Conservation (phyloP, 2,888 invertebrate species). For the Plagodis pulveraria region DNA sequence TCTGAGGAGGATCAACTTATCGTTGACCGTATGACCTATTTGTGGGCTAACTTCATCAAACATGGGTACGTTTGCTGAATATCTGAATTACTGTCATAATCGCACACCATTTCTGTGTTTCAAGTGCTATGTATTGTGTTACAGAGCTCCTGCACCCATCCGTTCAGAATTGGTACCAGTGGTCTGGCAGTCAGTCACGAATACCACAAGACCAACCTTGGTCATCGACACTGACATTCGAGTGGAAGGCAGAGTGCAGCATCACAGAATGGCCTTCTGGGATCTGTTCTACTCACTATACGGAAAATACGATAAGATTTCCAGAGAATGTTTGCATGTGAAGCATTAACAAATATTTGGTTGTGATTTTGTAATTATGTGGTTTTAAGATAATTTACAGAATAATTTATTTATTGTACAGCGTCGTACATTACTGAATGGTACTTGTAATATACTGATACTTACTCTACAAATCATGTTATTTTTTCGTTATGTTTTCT, state of each 20-base stretch:
- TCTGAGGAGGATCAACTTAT: constrained; percentile 58
- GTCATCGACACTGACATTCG: constrained; percentile 62
- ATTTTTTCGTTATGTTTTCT: too few species aligned
- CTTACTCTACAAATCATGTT: too few species aligned
- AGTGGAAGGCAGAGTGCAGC: constrained; percentile 58
- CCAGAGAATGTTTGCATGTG: constrained; percentile 47
- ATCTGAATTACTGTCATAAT: too few species aligned
- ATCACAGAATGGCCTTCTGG: constrained; percentile 75
- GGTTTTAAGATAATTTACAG: too few species aligned
- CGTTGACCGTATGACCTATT: constrained; percentile 57
- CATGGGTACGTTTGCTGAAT: constrained; percentile 59
- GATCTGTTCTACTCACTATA: constrained; percentile 70
- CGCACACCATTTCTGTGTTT: background rate
- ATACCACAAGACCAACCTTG: constrained; percentile 59
- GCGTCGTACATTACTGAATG: too few species aligned
- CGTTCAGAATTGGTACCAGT: constrained; percentile 57
- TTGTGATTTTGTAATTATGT: background rate
- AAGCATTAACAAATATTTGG: constrained; percentile 6
- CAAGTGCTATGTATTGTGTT: constrained; percentile 1
- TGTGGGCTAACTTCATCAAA: constrained; percentile 77
- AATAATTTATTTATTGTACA: too few species aligned
- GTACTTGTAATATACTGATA: too few species aligned
- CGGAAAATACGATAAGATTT: constrained; percentile 59
- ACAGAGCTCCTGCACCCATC: constrained; percentile 68
- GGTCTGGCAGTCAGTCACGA: constrained; percentile 58